Evolutionary conservation across 2,113 vertebrate species (phyloP).

Genomic region (Catharus fuscescens): DNA sequence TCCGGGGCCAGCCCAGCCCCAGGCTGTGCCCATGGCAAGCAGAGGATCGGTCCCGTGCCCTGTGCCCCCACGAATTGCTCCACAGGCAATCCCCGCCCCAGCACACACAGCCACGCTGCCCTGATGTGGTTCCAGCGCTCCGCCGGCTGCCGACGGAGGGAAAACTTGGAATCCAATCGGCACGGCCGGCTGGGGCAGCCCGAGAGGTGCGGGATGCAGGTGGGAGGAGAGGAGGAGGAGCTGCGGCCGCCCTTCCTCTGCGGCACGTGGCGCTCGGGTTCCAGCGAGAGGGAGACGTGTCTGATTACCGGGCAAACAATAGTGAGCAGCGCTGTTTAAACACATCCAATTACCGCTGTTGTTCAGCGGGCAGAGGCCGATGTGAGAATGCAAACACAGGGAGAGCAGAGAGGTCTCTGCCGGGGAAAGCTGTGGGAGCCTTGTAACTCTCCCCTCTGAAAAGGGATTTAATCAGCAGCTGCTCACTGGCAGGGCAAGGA

Average conservation of each 20-base stretch:
- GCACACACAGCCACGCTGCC: background rate
- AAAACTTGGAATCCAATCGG: background rate
- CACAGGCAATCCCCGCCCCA: accelerated
- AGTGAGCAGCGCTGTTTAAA: background rate
- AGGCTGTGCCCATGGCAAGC: accelerated
- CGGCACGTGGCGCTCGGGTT: background rate
- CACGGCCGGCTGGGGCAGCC: background rate
- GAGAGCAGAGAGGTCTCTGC: slow-evolving; percentile 23
- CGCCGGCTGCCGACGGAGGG: accelerated
- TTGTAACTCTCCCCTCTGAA: slow-evolving; percentile 3
- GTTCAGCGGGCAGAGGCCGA: slow-evolving; percentile 6
- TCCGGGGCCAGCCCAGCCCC: background rate
- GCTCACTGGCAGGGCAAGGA: background rate
- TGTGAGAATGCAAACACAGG: background rate
- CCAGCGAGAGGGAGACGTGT: background rate
- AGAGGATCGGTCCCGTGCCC: background rate
- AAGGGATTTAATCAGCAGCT: slow-evolving; percentile 47
- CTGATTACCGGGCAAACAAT: slow-evolving; percentile 44
- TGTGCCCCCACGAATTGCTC: accelerated
- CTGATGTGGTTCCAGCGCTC: background rate
- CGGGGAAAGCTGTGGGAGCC: background rate
- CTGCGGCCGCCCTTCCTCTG: background rate
- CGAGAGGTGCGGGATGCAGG: background rate
- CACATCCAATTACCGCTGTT: slow-evolving; percentile 47
- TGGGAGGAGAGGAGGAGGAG: background rate